These are phyloP conservation scores for Strigamia transsilvanica DNA, from an alignment of 2,888 invertebrate species.

Conservation along the genomic window DNA sequence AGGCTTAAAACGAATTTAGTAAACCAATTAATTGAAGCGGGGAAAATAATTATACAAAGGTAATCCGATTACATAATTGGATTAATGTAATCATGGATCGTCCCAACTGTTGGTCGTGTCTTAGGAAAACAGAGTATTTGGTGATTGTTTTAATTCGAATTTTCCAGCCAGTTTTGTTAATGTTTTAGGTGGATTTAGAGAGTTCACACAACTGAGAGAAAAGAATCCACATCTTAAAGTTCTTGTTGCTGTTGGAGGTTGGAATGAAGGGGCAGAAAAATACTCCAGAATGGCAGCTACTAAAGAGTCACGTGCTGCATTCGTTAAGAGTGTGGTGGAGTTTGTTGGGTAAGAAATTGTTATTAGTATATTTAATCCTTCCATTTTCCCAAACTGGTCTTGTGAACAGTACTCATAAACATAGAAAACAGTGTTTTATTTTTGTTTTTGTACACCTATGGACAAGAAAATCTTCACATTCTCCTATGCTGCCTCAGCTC, in stretches of 20 bases:
- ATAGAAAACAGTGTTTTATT: too few species aligned
- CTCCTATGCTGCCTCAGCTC: too few species aligned
- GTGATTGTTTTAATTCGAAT: not conserved
- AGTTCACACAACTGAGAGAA: constrained; percentile 58
- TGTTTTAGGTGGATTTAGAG: constrained; percentile 59
- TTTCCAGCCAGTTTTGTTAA: not conserved
- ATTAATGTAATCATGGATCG: too few species aligned
- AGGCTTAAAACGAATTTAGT: too few species aligned
- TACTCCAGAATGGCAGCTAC: constrained; percentile 66
- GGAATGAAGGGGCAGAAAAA: constrained; percentile 66
- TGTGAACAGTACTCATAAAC: too few species aligned
- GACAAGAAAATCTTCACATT: too few species aligned
- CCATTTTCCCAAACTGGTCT: too few species aligned
- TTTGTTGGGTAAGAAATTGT: constrained; percentile 64
- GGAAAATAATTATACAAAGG: too few species aligned
- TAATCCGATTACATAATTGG: too few species aligned
- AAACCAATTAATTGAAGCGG: too few species aligned
- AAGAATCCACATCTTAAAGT: constrained; percentile 68
- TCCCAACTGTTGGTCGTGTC: not conserved
- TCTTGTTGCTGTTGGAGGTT: constrained; percentile 73
- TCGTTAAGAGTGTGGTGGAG: constrained; percentile 75
- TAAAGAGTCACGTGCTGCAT: constrained; percentile 60
- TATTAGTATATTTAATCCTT: not conserved
- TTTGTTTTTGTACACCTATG: too few species aligned
- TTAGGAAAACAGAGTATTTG: not conserved